Base-by-base conservation (phyloP, 2,888 invertebrate species). In the Pelosia muscerda region DNA sequence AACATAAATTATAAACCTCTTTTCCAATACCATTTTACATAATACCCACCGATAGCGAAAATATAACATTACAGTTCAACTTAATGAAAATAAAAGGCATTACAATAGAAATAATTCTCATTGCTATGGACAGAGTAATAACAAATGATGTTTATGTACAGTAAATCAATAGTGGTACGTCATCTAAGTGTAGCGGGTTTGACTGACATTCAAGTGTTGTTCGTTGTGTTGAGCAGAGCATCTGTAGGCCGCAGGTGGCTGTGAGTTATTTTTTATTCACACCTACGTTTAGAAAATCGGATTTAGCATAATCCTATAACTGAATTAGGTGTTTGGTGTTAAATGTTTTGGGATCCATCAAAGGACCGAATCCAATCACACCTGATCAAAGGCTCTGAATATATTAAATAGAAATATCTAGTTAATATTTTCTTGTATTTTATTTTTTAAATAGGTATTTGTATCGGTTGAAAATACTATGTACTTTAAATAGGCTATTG, bases 121-220 rank as follows among this genome's bases (percentile, higher is more conserved):
- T 11, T 34, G 42, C 53, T 62, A 63, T 57, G 56, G 54, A 58
- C n/a, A 56, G 61, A 66, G 66, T 66, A 64, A 31, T 63, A 77
- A 69, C 83, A 81, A 82, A 82, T 78, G 83, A 84, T 89, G 88
- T 88, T 88, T 81, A 57, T 82, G 82, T 83, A 83, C 74, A 73
- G 67, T 79, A 71, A 83, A 49, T 83, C 80, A 80, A 82, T 81
- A 53, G 38, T 10, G 19, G 65, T 31, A 65, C 69, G 78, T 73
- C 81, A 84, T 84, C 81, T 81, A 76, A 71, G 72, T 78, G n/a
- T 25, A 9, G 56, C 5, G 10, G 26, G 55, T 26, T 26, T 19
- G 19, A 42, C 19, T 42, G 49, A n/a, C 31, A 49, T n/a, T 58
- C 23, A 19, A 34, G 65, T 65, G 59, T 59, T 6, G 2, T 0